Conservation (phyloP, 2,797 vertebrate genomes). For the Craterocephalus amniculus region DNA sequence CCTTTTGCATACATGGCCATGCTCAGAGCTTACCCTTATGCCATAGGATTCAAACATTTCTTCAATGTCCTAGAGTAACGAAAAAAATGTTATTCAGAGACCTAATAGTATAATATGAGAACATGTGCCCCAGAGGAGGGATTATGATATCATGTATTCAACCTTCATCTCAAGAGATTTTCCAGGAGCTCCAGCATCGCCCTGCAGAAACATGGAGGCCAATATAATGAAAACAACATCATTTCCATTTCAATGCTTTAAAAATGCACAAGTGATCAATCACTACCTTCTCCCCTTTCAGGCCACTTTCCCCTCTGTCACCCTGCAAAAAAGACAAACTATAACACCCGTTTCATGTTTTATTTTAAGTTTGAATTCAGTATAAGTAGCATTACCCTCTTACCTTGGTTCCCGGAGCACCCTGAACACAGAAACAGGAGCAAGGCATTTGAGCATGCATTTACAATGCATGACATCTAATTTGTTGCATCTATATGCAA, state of each 20-base stretch:
- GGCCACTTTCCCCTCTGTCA: slow-evolving; percentile 79
- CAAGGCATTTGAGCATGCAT: slow-evolving; percentile 58
- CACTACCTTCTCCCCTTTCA: slow-evolving; percentile 80
- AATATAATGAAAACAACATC: slow-evolving; percentile 16
- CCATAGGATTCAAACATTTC: slow-evolving; percentile 88
- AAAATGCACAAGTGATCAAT: background rate
- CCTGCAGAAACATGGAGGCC: slow-evolving; percentile 73
- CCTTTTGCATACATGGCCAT: background rate
- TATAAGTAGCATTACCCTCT: slow-evolving; percentile 24
- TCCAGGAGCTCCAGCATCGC: slow-evolving; percentile 78
- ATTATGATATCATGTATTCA: slow-evolving; percentile 54
- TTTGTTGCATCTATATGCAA: slow-evolving; percentile 4
- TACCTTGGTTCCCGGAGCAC: slow-evolving; percentile 82
- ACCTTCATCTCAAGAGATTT: slow-evolving; percentile 87
- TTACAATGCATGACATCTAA: slow-evolving; percentile 53
- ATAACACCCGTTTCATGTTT: slow-evolving; percentile 5
- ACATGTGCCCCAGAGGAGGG: background rate
- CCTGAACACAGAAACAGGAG: slow-evolving; percentile 73
- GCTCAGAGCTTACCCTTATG: slow-evolving; percentile 83
- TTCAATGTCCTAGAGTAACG: slow-evolving; percentile 85
- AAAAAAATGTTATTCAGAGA: slow-evolving; percentile 30
- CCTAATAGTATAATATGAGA: slow-evolving; percentile 20
- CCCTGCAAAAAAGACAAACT: slow-evolving; percentile 72
- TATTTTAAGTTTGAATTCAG: slow-evolving; percentile 1
- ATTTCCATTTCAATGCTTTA: slow-evolving; percentile 36